Evolutionary conservation across 2,888 invertebrate genomes (phyloP), one percentile per base, ranked within the genome.

Genomic region (Drosophila kanekoi): DNA sequence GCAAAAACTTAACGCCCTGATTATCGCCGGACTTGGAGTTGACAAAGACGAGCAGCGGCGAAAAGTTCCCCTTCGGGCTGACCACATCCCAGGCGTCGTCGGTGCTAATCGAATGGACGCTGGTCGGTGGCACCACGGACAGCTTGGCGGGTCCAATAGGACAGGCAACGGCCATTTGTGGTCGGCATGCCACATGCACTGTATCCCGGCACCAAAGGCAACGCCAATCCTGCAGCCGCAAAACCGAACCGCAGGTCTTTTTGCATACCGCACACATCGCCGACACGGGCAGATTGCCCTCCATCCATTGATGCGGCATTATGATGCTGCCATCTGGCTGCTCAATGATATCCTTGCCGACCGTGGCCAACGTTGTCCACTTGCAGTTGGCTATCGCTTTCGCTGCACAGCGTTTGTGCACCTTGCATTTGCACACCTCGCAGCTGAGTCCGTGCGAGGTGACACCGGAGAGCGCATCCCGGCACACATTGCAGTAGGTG

Each of bases 251-350:
- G 93, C 99, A 99, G 9, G 97, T 98, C 93, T 98, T 98, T 91
- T 98, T 98, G 93, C 99, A 99, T 69, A 97, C 95, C 76, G 95
- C 94, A 92, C 99, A 99, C 92, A 97, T 96, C 68, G 98, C 96
- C 61, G 98, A 97, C 60, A 98, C 98, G 4, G 98, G 98, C 77
- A 99, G 93, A 93, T 99, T 99, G 41, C 99, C 98, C 92, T 98
- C 98, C 94, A 99, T 94, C 99, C 99, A 99, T 91, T 99, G 99
- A 93, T 99, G 99, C 13, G 98, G 98, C 97, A 98, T 98, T 78
- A 96, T 95, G 87, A 97, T 96, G 91, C 95, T 96, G 93, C 98
- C 97, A 91, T 98, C 98, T 72, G 95, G 94, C 86, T 98, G 97
- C 90, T 98, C 98, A 52, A 98, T 97, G 60, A 98, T 96, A 82